Base-by-base conservation (phyloP, 2,113 vertebrate genomes). In the Eurypyga helias region DNA sequence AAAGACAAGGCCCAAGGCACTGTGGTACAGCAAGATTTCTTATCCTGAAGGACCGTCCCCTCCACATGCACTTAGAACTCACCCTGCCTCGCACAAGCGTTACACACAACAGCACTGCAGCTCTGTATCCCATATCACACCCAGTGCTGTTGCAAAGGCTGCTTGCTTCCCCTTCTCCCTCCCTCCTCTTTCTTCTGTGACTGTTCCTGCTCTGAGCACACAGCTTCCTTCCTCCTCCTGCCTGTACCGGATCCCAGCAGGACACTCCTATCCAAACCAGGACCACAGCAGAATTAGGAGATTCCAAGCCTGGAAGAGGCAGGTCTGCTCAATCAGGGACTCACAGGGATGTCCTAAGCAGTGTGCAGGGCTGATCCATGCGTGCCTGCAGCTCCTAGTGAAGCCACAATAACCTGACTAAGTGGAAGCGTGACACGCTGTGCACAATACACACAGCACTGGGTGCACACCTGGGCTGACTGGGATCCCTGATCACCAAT, bases 191-290 rank as follows among this genome's bases (percentile, higher is more conserved):
- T n/a, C 41, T 41, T 17, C 57, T 55, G 15, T 61, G 65, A 66
- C 49, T 54, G 36, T 62, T 2, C 3, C 4, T 3, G 0, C 55
- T 49, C 5, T 11, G 46, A 89, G 69, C 4, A 55, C 13, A 69
- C 9, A 55, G 25, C 15, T 90, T 25, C 46, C 28, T 81, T 77
- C n/a, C 38, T 48, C 5, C 28, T 11, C 25, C 28, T 77, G 24
- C 41, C 54, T 23, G 20, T 17, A 41, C 18, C 10, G 79, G 12
- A 62, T 13, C 45, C 48, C 54, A 64, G 43, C 14, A 66, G 61
- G 38, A 62, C 6, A 11, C 41, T 51, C 9, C 9, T 5, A 81
- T 5, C 2, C 19, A 45, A 71, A 75, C 13, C 33, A 66, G 41
- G 6, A 49, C 11, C 17, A 43, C 19, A 31, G 55, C 45, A 75